A percentile compares a stretch with the other conserved stretches of the same genome.
Evolutionary conservation across 2,888 invertebrate species (phyloP).

Genomic region (Drosophila kokeensis): DNA sequence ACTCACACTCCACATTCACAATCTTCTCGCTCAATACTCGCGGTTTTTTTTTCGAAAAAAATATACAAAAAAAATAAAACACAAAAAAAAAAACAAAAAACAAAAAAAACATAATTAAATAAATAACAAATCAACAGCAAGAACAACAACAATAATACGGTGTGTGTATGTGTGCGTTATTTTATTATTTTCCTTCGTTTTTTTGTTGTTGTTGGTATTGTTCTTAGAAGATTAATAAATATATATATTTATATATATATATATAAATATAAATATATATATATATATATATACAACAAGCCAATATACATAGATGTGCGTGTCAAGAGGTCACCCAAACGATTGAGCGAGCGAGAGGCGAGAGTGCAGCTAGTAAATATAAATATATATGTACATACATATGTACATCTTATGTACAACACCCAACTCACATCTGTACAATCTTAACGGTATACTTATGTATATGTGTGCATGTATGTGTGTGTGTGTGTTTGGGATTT

Average conservation of each 20-base stretch:
- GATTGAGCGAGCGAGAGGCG: conserved; percentile 48
- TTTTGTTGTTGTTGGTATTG: conserved; percentile 27
- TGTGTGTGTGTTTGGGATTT: conserved; percentile 21
- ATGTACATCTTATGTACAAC: conserved; percentile 5
- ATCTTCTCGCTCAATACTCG: conserved; percentile 49
- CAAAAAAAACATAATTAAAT: conserved; percentile 14
- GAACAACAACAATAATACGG: conserved; percentile 31
- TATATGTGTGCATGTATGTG: conserved; percentile 3
- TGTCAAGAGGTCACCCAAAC: conserved; percentile 67
- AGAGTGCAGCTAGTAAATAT: conserved; percentile 43
- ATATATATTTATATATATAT: conserved; percentile 2
- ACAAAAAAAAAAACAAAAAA: conserved; percentile 17
- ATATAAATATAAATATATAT: conserved; percentile 15
- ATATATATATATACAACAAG: not conserved
- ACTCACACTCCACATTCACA: conserved; percentile 34
- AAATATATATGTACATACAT: conserved; percentile 6
- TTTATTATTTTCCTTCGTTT: conserved; percentile 9
- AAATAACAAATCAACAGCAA: conserved; percentile 17
- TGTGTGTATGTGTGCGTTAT: conserved; percentile 18
- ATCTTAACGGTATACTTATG: conserved; percentile 22
- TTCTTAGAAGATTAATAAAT: conserved; percentile 63
- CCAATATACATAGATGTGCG: conserved; percentile 39
- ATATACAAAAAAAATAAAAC: conserved; percentile 18
- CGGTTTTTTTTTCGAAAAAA: conserved; percentile 35
- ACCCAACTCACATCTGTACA: conserved; percentile 41